These are phyloP conservation scores for Rousettus leschenaultii DNA, from an alignment of 2,113 vertebrate genomes.

Conservation along the genomic window DNA sequence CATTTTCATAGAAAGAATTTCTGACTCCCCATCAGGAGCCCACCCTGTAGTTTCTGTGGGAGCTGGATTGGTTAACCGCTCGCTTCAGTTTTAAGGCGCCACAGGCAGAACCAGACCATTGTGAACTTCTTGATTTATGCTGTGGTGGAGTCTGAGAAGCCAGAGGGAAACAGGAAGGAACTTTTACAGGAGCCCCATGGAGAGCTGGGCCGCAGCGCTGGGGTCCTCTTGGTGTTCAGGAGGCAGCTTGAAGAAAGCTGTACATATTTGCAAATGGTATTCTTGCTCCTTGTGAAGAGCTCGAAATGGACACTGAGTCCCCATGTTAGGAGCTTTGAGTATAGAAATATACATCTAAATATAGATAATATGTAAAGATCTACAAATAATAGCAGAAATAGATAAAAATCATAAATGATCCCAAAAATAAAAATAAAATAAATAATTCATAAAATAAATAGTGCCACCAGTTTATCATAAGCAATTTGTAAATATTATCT, in stretches of 20 bases:
- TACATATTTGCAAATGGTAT: not conserved
- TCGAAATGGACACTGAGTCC: not conserved
- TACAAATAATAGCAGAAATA: not conserved
- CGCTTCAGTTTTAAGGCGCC: constrained; percentile 71
- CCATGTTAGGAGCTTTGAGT: not conserved
- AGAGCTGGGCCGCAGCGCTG: constrained; percentile 8
- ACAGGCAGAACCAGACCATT: constrained; percentile 65
- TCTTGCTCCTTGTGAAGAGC: not conserved
- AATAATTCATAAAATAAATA: not conserved
- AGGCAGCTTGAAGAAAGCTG: not conserved
- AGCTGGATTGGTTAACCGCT: constrained; percentile 84
- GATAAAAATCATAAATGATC: not conserved
- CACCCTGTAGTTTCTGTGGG: constrained; percentile 83
- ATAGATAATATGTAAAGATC: not conserved
- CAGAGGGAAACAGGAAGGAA: constrained; percentile 56
- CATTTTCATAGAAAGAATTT: constrained; percentile 77
- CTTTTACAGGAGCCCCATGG: constrained; percentile 38
- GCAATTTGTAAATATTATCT: not conserved
- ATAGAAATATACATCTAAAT: not conserved
- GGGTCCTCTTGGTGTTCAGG: not conserved
- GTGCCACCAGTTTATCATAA: not conserved
- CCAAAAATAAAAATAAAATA: not conserved
- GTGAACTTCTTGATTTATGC: constrained; percentile 70
- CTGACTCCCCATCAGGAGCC: constrained; percentile 65
- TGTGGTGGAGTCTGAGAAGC: constrained; percentile 73